Evolutionary conservation across 2,113 vertebrate species (phyloP).

Genomic region (Sialia sialis): DNA sequence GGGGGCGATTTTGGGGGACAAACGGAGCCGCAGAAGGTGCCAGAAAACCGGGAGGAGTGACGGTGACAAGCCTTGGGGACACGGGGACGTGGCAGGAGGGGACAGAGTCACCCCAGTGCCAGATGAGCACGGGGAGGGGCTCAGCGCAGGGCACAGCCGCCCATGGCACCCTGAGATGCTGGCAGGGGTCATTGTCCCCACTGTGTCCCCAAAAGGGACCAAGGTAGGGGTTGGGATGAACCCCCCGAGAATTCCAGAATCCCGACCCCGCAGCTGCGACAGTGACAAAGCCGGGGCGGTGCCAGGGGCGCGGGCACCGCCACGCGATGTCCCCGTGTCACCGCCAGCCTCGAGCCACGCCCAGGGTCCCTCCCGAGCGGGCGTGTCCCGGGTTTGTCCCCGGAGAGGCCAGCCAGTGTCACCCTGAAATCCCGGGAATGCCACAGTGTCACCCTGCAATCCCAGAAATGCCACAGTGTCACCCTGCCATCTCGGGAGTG

Average conservation of each 20-base stretch:
- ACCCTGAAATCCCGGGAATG: fast-evolving
- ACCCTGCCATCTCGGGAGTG: too few species aligned
- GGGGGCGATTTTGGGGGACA: neutral
- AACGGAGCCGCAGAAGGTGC: too few species aligned
- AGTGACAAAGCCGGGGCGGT: fast-evolving
- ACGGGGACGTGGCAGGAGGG: neutral
- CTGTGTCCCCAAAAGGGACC: neutral
- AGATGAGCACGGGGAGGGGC: neutral
- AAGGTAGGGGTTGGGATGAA: neutral
- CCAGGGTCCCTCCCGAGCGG: fast-evolving
- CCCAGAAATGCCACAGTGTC: too few species aligned
- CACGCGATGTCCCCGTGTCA: fast-evolving
- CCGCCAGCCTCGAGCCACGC: neutral
- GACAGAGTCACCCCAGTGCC: neutral
- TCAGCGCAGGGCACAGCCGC: neutral
- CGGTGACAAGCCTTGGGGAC: neutral
- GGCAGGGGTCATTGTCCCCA: neutral
- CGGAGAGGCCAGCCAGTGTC: too few species aligned
- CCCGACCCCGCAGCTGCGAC: neutral
- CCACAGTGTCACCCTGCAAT: neutral
- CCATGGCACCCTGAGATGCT: fast-evolving
- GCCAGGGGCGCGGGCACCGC: neutral
- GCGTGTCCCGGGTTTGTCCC: too few species aligned
- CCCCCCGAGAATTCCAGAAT: neutral
- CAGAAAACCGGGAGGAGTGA: neutral